Conservation (phyloP, 2,113 vertebrate species). For the Patagioenas fasciata region DNA sequence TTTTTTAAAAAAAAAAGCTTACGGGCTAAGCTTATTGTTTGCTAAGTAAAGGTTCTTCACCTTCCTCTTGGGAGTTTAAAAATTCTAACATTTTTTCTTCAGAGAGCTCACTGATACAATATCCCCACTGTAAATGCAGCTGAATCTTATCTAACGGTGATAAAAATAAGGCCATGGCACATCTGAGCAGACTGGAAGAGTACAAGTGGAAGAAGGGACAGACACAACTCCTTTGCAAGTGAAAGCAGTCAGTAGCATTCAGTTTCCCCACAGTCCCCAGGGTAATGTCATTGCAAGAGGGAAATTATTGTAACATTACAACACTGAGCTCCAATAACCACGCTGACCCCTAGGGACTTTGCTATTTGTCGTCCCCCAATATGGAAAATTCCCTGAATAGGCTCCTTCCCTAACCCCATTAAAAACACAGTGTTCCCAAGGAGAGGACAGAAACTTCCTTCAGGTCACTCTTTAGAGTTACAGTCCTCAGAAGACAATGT, state of each 20-base stretch:
- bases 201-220: not conserved
- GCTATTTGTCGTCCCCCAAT: not conserved
- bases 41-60: not conserved
- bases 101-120: not conserved
- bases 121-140: not conserved
- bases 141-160: not conserved
- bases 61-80: not conserved
- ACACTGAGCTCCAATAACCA: slow-evolving; percentile 4
- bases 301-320: slow-evolving; percentile 2
- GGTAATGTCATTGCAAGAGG: not conserved
- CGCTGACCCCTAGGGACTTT: not conserved
- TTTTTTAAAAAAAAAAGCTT: not conserved
- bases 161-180: not conserved
- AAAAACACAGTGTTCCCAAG: not conserved
- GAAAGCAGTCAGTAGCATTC: not conserved
- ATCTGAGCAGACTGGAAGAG: not conserved
- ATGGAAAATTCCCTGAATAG: not conserved
- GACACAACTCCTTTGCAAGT: not conserved
- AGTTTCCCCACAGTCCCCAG: not conserved
- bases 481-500: not conserved
- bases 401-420: not conserved
- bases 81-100: not conserved
- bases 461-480: not conserved
- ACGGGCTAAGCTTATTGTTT: not conserved
- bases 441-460: not conserved